Evolutionary conservation across 2,113 vertebrate genomes (phyloP).

Genomic region (Rhinopithecus roxellana): DNA sequence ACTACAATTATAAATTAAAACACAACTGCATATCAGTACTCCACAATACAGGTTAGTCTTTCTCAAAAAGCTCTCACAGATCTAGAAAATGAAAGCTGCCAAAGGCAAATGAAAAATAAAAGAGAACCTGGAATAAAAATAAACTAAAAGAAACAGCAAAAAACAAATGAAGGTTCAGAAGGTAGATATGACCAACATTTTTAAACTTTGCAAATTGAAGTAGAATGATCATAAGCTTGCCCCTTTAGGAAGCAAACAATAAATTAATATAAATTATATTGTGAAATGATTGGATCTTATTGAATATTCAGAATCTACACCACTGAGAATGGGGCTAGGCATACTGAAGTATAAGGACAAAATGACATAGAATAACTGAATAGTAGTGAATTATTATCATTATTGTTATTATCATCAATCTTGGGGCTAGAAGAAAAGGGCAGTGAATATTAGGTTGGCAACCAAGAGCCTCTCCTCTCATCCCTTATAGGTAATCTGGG

Average conservation of each 20-base stretch:
- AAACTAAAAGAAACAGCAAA: not conserved
- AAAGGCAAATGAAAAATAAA: not conserved
- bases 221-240: not conserved
- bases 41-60: not conserved
- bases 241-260: not conserved
- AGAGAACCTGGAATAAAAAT: not conserved
- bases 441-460: not conserved
- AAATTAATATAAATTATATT: not conserved
- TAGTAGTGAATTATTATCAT: not conserved
- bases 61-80: not conserved
- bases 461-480: not conserved
- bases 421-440: not conserved
- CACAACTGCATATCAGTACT: not conserved
- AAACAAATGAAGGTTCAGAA: not conserved
- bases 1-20: not conserved
- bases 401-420: not conserved
- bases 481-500: not conserved
- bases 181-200: not conserved
- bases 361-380: not conserved
- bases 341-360: not conserved
- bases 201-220: not conserved
- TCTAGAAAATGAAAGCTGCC: not conserved
- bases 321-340: not conserved
- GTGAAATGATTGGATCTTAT: not conserved
- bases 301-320: not conserved